These are phyloP conservation scores for Adrianichthys oophorus DNA, from an alignment of 2,797 vertebrate species.

Conservation along the genomic window DNA sequence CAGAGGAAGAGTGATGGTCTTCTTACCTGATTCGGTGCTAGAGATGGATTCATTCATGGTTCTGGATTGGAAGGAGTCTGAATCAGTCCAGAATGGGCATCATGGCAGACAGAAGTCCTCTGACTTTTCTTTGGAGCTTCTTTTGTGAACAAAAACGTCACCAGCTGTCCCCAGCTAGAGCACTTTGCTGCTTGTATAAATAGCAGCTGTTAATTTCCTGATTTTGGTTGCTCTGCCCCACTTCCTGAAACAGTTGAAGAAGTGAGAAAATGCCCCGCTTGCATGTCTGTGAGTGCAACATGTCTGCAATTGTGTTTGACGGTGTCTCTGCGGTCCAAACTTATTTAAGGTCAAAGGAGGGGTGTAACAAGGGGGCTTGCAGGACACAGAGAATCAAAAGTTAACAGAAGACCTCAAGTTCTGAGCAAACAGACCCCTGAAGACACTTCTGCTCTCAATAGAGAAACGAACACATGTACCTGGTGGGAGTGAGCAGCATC, in stretches of 20 bases:
- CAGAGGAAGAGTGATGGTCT: not conserved
- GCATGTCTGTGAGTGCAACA: conserved; percentile 24
- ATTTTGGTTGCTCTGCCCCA: conserved; percentile 70
- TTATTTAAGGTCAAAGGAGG: not conserved
- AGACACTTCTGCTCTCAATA: conserved; percentile 7
- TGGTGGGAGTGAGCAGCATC: conserved; percentile 18
- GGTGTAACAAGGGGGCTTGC: not conserved
- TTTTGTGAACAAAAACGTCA: conserved; percentile 22
- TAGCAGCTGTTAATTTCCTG: conserved; percentile 80
- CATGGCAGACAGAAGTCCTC: conserved; percentile 7
- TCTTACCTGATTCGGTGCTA: conserved; percentile 49
- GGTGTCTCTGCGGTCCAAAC: too few species aligned
- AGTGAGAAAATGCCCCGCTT: conserved; percentile 53
- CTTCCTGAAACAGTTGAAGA: conserved; percentile 80
- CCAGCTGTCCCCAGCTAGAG: conserved; percentile 43
- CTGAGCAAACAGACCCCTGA: too few species aligned
- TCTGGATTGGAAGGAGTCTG: conserved; percentile 14
- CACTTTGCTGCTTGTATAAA: conserved; percentile 65
- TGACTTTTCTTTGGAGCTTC: conserved; percentile 2
- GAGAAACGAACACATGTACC: conserved; percentile 22
- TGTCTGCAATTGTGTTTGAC: not conserved
- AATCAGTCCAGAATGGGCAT: conserved; percentile 39
- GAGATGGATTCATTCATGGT: conserved; percentile 55
- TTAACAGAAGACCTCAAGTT: not conserved
- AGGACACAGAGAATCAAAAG: too few species aligned